These are phyloP conservation scores for Axis porcinus DNA, from an alignment of 2,113 vertebrate genomes.

Conservation along the genomic window DNA sequence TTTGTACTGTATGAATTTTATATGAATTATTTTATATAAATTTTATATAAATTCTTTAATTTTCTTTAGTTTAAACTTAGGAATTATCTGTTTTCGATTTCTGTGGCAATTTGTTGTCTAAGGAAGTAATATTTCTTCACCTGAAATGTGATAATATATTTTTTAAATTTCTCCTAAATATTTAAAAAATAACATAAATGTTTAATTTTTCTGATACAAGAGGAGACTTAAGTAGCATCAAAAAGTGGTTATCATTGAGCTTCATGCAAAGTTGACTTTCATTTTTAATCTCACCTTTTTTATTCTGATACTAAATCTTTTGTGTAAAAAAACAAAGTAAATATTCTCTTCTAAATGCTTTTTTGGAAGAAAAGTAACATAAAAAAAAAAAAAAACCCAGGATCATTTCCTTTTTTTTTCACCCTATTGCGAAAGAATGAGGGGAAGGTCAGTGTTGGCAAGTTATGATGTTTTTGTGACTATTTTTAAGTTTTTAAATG, in stretches of 20 bases:
- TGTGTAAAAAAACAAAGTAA: slow-evolving; percentile 7
- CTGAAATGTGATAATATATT: slow-evolving; percentile 39
- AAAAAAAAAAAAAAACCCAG: background rate
- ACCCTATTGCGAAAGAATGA: slow-evolving; percentile 17
- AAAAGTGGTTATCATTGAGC: slow-evolving; percentile 9
- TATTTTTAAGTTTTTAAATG: slow-evolving; percentile 58
- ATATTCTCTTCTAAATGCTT: slow-evolving; percentile 17
- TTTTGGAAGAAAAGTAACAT: slow-evolving; percentile 54
- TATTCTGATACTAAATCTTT: slow-evolving; percentile 32
- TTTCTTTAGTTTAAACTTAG: background rate
- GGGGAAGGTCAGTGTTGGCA: slow-evolving; percentile 36
- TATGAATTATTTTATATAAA: background rate
- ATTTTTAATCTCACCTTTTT: background rate
- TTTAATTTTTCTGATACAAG: slow-evolving; percentile 12
- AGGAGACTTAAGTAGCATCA: background rate
- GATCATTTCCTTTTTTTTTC: slow-evolving; percentile 41
- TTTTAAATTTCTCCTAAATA: slow-evolving; percentile 26
- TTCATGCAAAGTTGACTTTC: background rate
- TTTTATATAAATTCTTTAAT: background rate
- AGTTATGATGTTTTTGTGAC: slow-evolving; percentile 60
- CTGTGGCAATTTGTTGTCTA: slow-evolving; percentile 11
- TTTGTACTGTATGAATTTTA: background rate
- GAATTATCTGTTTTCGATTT: background rate
- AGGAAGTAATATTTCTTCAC: background rate
- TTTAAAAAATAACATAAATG: slow-evolving; percentile 30